phyloP scores from a whole-genome alignment of 2,888 invertebrate species.

The Tipula unca region DNA sequence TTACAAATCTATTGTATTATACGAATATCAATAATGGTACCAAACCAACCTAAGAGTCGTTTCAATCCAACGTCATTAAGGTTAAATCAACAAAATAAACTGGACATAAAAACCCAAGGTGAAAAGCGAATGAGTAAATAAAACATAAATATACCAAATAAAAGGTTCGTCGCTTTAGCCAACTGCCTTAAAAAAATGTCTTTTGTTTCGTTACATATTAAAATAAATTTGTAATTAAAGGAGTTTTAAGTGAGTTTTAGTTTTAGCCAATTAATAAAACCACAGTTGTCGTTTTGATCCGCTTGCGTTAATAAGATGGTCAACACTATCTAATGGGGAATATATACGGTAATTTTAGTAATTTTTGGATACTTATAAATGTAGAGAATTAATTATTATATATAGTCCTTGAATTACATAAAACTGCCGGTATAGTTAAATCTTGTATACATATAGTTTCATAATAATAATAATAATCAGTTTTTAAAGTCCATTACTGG shows the following conservation, averaged over 20 bases:
- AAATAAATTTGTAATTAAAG: neutral
- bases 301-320: neutral
- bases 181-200: neutral
- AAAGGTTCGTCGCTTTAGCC: neutral
- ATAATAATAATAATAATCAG: too few relatives aligned
- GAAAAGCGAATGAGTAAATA: neutral
- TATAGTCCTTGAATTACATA: neutral
- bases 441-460: too few relatives aligned
- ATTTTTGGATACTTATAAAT: neutral
- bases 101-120: neutral
- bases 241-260: neutral
- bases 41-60: neutral
- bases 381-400: neutral
- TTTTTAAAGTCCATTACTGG: too few relatives aligned
- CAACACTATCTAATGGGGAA: neutral
- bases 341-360: neutral
- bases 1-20: neutral
- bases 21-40: neutral
- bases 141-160: neutral
- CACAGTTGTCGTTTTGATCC: neutral
- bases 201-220: neutral
- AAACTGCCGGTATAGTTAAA: too few relatives aligned
- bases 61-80: neutral
- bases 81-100: neutral
- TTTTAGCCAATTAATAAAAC: neutral